Base-by-base conservation (phyloP, 2,888 invertebrate genomes). In the Drosophila anomelani region DNA sequence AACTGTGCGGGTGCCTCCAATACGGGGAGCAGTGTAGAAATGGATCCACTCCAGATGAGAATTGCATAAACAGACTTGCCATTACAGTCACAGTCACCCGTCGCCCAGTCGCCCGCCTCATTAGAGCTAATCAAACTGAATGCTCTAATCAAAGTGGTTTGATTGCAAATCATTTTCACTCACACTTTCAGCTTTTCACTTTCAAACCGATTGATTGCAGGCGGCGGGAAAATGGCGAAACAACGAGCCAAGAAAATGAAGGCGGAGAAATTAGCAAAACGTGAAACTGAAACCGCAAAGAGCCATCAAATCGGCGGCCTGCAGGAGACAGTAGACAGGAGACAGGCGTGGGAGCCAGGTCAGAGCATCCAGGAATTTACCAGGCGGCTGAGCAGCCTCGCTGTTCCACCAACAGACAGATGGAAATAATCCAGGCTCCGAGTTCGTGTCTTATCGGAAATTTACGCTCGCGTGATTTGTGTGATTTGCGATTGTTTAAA, bases 111-210 rank as follows among this genome's bases (percentile, higher is more conserved):
- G 54, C 23, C 69, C 57, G 54, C 41, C 68, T 73, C 71, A 83
- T 83, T 85, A 82, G 72, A 76, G 75, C 57, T 80, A 87, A 87
- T 83, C 82, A 75, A 58, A 62, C 55, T 81, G 80, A 81, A 81
- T 85, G 82, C 73, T 79, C 63, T 61, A 81, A 84, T 82, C 85
- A 87, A 73, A 85, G 82, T 72, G 85, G 82, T 84, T 81, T 74
- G 69, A 59, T 67, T 61, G 80, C 62, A 68, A 85, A 81, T 78
- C 82, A 82, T 80, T 80, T 85, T 78, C 47, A 78, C 88, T 88
- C 78, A 82, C 78, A 88, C 89, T 88, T 86, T 85, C 89, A 76
- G 74, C 72, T 84, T 83, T 86, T 85, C 89, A 86, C 89, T 86
- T 88, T 85, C 87, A 75, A 84, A 71, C 62, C 78, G 60, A 81